These are phyloP conservation scores for Eupithecia centaureata DNA, from an alignment of 2,888 invertebrate species.

Conservation along the genomic window DNA sequence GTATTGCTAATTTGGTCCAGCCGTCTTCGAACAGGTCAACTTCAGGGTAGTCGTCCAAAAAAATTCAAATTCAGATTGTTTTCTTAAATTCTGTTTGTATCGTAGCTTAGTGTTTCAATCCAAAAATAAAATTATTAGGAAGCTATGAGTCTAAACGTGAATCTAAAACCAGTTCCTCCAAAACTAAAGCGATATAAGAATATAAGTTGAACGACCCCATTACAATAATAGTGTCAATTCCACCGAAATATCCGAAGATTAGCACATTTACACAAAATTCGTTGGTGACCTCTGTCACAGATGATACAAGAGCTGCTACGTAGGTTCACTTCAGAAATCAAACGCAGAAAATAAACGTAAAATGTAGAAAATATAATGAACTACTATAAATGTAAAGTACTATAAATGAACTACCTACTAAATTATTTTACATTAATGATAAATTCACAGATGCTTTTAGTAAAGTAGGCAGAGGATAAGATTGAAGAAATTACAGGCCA, in stretches of 20 bases:
- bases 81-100: too few species aligned
- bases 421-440: too few species aligned
- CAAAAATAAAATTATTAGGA: background rate
- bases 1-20: too few species aligned
- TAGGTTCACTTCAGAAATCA: background rate
- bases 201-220: constrained; percentile 13
- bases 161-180: constrained; percentile 1
- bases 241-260: constrained; percentile 27
- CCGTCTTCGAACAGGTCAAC: too few species aligned
- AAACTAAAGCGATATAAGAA: background rate
- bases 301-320: background rate
- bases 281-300: background rate
- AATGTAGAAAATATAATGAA: background rate
- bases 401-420: too few species aligned
- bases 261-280: constrained; percentile 32
- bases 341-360: background rate
- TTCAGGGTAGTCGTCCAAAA: too few species aligned
- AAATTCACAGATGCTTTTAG: too few species aligned
- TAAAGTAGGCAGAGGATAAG: too few species aligned
- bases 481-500: background rate
- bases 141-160: too few species aligned
- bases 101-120: background rate
- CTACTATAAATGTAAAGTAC: too few species aligned
- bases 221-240: constrained; percentile 24
- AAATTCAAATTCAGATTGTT: too few species aligned